phyloP scores from a whole-genome alignment of 2,888 invertebrate genomes.

The Parasteatoda lunata region DNA sequence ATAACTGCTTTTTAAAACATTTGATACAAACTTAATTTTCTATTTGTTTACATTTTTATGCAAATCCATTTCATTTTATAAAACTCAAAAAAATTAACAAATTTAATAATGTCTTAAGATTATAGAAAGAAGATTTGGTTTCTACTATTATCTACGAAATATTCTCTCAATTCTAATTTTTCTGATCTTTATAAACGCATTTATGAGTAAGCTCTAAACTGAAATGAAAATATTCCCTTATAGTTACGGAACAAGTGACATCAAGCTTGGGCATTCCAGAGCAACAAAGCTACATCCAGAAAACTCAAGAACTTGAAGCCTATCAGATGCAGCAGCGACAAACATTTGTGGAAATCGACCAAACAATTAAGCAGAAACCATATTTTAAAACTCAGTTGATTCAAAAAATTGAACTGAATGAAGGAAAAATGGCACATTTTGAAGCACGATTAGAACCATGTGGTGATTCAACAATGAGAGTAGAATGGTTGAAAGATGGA shows the following conservation, averaged over 20 bases:
- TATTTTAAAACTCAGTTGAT: constrained; percentile 61
- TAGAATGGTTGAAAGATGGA: constrained; percentile 97
- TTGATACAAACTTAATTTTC: too few relatives aligned
- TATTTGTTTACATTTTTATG: too few relatives aligned
- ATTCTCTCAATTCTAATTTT: too few relatives aligned
- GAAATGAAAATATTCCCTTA: not conserved
- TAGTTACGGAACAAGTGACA: constrained; percentile 62
- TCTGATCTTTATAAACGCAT: too few relatives aligned
- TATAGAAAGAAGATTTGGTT: too few relatives aligned
- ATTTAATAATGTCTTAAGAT: too few relatives aligned
- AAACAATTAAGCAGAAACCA: constrained; percentile 45
- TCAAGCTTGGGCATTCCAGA: constrained; percentile 91
- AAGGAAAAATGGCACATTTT: constrained; percentile 95
- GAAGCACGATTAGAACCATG: constrained; percentile 95
- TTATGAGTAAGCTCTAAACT: too few relatives aligned
- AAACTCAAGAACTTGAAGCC: constrained; percentile 91
- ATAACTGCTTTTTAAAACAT: too few relatives aligned
- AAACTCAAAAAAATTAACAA: too few relatives aligned
- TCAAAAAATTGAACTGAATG: constrained; percentile 78
- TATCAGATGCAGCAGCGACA: constrained; percentile 78
- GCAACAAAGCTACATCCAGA: constrained; percentile 91
- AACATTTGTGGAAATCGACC: constrained; percentile 59
- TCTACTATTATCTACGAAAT: too few relatives aligned
- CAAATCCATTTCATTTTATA: too few relatives aligned
- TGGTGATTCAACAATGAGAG: constrained; percentile 90